Evolutionary conservation across 2,888 invertebrate species (phyloP).

Genomic region (Amiota minor): DNA sequence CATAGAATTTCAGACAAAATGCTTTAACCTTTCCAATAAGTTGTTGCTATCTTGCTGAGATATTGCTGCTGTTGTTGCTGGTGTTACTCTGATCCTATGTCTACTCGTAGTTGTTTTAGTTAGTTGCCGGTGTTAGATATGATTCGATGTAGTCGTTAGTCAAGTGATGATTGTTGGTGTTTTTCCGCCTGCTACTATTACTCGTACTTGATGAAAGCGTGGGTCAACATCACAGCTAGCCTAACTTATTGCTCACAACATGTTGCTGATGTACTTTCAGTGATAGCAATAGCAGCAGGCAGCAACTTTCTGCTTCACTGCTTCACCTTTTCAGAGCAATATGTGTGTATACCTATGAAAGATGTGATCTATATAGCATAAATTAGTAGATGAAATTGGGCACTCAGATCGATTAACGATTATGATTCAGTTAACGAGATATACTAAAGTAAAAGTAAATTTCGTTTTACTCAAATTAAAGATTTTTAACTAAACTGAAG

Average conservation of each 20-base stretch:
- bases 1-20: constrained; percentile 66
- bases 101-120: not conserved
- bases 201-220: constrained; percentile 9
- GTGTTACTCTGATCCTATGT: constrained; percentile 1
- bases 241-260: constrained; percentile 39
- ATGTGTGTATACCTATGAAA: constrained; percentile 48
- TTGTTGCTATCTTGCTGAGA: constrained; percentile 6
- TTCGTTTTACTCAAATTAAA: not conserved
- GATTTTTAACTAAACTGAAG: constrained; percentile 3
- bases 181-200: constrained; percentile 42
- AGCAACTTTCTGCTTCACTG: constrained; percentile 28
- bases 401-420: not conserved
- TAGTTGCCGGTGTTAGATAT: constrained; percentile 52
- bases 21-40: constrained; percentile 47
- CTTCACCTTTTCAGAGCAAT: constrained; percentile 50
- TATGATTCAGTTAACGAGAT: constrained; percentile 27
- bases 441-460: constrained; percentile 22
- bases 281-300: constrained; percentile 50
- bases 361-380: constrained; percentile 33
- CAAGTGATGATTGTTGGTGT: constrained; percentile 49
- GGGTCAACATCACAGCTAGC: constrained; percentile 8
- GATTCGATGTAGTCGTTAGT: constrained; percentile 3
- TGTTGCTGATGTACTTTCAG: constrained; percentile 64
- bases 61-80: not conserved
- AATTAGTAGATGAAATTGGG: constrained; percentile 6